Percentiles rank a stretch among this genome's conserved stretches.
These are phyloP conservation scores for Garra rufa DNA, from an alignment of 2,113 vertebrate species.

Conservation along the genomic window DNA sequence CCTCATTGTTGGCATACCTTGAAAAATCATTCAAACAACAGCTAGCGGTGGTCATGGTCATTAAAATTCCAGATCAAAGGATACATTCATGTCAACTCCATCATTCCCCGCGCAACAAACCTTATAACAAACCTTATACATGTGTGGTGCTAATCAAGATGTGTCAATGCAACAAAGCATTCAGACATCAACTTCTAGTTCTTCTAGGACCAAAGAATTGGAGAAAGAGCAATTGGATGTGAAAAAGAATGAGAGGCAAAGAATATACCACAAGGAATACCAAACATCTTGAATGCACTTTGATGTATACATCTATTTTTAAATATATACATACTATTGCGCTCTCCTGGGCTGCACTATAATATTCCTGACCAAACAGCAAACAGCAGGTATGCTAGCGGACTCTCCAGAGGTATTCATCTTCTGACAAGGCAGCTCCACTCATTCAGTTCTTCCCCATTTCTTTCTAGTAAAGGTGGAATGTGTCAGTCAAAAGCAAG, in stretches of 20 bases:
- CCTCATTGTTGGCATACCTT: slow-evolving; percentile 51
- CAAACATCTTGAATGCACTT: slow-evolving; percentile 18
- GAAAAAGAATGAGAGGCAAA: slow-evolving; percentile 26
- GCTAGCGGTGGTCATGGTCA: slow-evolving; percentile 73
- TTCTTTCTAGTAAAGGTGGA: slow-evolving; percentile 17
- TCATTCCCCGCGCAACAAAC: slow-evolving; percentile 42
- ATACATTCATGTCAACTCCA: slow-evolving; percentile 74
- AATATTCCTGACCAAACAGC: slow-evolving; percentile 22
- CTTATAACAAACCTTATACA: slow-evolving; percentile 34
- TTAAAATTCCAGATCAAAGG: slow-evolving; percentile 80
- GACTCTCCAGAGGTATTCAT: neutral
- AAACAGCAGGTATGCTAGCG: slow-evolving; percentile 18
- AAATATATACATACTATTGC: slow-evolving; percentile 43
- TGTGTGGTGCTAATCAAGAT: slow-evolving; percentile 23
- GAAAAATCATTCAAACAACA: slow-evolving; percentile 42
- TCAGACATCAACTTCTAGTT: slow-evolving; percentile 7
- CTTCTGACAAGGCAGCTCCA: slow-evolving; percentile 27
- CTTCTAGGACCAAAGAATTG: slow-evolving; percentile 31
- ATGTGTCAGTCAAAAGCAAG: slow-evolving; percentile 10
- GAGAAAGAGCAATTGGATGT: slow-evolving; percentile 19
- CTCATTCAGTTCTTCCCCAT: slow-evolving; percentile 8
- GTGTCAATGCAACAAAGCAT: neutral
- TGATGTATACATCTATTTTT: slow-evolving; percentile 55
- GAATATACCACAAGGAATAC: slow-evolving; percentile 25
- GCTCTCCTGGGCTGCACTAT: neutral